Base-by-base conservation (phyloP, 53 echinoderm and acorn worm species). In the Hippasteria phrygiana region DNA sequence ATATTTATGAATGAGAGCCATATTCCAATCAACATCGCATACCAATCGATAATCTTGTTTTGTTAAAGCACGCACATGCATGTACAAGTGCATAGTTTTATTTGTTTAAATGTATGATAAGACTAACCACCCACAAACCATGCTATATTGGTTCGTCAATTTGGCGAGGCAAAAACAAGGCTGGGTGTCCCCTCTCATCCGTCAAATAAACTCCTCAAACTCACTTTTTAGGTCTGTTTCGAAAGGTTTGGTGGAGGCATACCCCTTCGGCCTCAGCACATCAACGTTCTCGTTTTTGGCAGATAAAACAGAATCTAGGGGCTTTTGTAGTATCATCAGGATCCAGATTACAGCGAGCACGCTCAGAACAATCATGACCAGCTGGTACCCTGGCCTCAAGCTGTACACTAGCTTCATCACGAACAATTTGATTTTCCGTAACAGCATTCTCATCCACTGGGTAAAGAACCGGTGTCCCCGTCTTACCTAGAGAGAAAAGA, bases 201-300 rank as follows among this genome's bases (percentile, higher is more conserved):
- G 20, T 67, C 20, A 32, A 67, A 34, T 16, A 43, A 6, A 41
- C 20, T 73, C 18, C 5, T 5, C 73, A 73, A 39, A 34, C 91
- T 66, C 51, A 94, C 94, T 83, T 87, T 95, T 88, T 71, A 90
- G 76, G 43, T 90, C 90, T 70, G 95, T 95, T 54, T 95, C 91
- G 55, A 83, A 78, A 0, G 95, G 90, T 29, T 59, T 45, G 47
- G 80, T 87, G 13, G 73, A 74, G 1, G 91, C 86, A 74, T 90
- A 96, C 34, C 73, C 65, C 34, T 56, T 72, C 51, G 80, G 56
- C 11, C 38, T 80, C 4, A 54, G 67, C 34, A 53, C 62, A 11
- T 88, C 33, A 11, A 36, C 3, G 18, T 18, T 7, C 18, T 83
- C 80, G 24, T 79, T 73, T 14, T 73, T 38, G 53, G 43, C 74